Evolutionary conservation across 2,888 invertebrate genomes (phyloP).

Genomic region (Eristalis pertinax): DNA sequence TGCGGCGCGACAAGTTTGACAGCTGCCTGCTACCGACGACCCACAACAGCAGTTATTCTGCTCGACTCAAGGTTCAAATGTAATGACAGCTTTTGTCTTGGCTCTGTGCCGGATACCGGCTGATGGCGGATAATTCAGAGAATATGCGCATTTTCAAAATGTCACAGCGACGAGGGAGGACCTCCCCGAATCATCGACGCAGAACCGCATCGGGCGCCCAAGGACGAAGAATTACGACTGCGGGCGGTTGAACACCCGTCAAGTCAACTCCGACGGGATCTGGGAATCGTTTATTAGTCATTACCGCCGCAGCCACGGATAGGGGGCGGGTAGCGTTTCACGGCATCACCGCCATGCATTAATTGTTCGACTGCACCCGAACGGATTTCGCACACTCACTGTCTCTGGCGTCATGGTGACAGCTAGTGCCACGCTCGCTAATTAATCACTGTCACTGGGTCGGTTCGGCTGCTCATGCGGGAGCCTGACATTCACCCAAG

Average conservation of each 20-base stretch:
- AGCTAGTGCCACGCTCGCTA: not conserved
- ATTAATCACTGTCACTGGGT: constrained; percentile 17
- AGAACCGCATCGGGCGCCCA: too few relatives aligned
- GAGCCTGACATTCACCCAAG: not conserved
- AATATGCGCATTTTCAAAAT: too few relatives aligned
- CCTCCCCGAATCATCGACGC: too few relatives aligned
- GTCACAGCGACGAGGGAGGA: too few relatives aligned
- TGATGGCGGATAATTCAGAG: too few relatives aligned
- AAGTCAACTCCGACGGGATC: constrained; percentile 2
- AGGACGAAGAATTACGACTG: not conserved
- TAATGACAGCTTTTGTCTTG: too few relatives aligned
- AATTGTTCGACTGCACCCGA: constrained; percentile 1
- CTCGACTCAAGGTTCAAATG: too few relatives aligned
- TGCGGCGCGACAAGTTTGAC: too few relatives aligned
- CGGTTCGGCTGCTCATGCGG: not conserved
- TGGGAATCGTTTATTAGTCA: not conserved
- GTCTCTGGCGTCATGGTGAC: not conserved
- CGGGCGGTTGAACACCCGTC: not conserved
- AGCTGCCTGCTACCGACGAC: too few relatives aligned
- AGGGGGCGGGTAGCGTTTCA: not conserved
- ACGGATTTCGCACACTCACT: not conserved
- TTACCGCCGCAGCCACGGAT: not conserved
- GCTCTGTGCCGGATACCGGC: too few relatives aligned
- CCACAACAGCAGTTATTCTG: too few relatives aligned
- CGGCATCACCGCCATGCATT: not conserved